Base-by-base conservation (phyloP, 2,888 invertebrate genomes). In the Erebia palarica region DNA sequence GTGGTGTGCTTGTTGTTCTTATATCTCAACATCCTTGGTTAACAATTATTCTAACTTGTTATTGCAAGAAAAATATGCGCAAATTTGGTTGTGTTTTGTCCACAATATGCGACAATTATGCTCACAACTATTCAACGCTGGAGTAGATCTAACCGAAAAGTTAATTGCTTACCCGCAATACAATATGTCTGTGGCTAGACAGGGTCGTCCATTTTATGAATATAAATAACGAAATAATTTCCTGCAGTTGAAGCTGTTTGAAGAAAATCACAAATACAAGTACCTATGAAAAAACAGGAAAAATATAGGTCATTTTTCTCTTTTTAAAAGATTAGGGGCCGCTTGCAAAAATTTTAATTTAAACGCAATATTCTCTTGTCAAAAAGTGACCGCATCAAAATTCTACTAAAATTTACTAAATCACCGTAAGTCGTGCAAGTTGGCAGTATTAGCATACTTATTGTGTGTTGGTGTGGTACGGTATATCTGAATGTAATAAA, bases 131-230 rank as follows among this genome's bases (percentile, higher is more conserved):
- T 65, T 53, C 36, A 65, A 53, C 10, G 10, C 57, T 44, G 14
- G 18, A 65, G 65, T 65, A 55, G 53, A 65, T 65, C 55, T 57
- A 65, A 65, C 73, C 69, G 73, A 69, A 75, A 75, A 75, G 69
- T 70, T 71, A 75, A 75, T 73, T 75, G 75, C 75, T 69, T 53
- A 65, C 70, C 71, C 65, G 65, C 71, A 73, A 65, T 60, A 71
- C 72, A 47, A 47, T 47, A 65, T 73, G 69, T 71, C 69, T 73
- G 69, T 58, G 63, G 61, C 65, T 47, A 58, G 68, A 66, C 49
- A 61, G 67, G 67, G 63, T 67, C 63, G 66, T 67, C 70, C 63
- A 64, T 57, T 59, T 57, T 70, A 65, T 68, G 61, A 65, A 69
- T 57, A 65, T 70, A 51, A 67, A 67, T 71, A 71, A 67, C 49